A percentile compares a stretch with the other conserved stretches of the same genome.
These are phyloP conservation scores for Thinocorus orbignyianus DNA, from an alignment of 2,113 vertebrate species.

Conservation along the genomic window DNA sequence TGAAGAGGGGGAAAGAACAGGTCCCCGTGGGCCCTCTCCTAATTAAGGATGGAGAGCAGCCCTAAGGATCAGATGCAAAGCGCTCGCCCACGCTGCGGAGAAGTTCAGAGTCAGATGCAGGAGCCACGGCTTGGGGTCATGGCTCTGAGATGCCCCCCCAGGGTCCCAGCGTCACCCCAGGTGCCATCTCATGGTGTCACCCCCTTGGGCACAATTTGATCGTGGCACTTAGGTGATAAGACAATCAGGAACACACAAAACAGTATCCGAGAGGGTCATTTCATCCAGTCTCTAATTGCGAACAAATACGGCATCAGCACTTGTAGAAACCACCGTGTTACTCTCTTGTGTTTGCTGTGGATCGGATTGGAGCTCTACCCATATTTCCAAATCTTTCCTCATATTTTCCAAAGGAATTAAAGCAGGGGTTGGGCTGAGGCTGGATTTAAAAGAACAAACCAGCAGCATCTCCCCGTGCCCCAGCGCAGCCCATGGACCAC, in stretches of 20 bases:
- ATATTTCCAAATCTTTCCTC: too few species aligned
- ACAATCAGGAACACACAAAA: rapidly evolving
- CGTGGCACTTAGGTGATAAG: not conserved
- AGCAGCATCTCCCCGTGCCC: not conserved
- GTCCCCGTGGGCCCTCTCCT: not conserved
- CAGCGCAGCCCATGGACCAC: not conserved
- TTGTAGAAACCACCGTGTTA: too few species aligned
- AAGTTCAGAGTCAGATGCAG: not conserved
- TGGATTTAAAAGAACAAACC: not conserved
- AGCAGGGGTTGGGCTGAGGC: not conserved
- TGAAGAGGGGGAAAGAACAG: not conserved
- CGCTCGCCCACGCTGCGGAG: rapidly evolving
- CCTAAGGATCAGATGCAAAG: not conserved
- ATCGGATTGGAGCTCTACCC: not conserved
- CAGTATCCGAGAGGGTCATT: not conserved
- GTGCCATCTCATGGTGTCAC: not conserved
- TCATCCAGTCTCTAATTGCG: not conserved
- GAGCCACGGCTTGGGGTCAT: rapidly evolving
- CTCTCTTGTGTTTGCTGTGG: not conserved
- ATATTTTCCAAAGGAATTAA: not conserved
- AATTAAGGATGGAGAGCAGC: not conserved
- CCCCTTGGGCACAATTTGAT: not conserved
- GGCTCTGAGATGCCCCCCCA: not conserved
- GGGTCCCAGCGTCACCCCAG: not conserved
- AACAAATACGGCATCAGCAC: not conserved